phyloP scores from a whole-genome alignment of 53 echinoderm and acorn worm species.

The Stichopus horrens region DNA sequence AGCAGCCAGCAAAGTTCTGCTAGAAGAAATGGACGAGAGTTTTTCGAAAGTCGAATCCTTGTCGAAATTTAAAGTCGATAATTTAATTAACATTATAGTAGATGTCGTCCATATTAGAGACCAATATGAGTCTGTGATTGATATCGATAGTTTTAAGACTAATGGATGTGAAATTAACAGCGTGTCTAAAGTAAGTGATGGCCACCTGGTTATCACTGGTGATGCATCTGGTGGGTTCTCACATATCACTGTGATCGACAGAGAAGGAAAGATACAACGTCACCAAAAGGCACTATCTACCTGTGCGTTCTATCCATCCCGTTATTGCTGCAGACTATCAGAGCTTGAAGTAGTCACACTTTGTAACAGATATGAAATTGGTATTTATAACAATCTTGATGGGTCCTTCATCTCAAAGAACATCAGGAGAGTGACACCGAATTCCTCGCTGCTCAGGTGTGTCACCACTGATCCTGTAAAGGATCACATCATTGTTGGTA shows the following conservation, averaged over 20 bases:
- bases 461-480: not conserved
- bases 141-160: not conserved
- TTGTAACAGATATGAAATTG: not conserved
- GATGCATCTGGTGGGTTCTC: not conserved
- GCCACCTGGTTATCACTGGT: not conserved
- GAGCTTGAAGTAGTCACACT: not conserved
- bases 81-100: not conserved
- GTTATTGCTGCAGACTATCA: not conserved
- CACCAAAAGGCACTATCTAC: not conserved
- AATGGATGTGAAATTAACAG: not conserved
- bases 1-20: not conserved
- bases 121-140: not conserved
- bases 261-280: not conserved
- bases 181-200: not conserved
- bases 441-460: not conserved
- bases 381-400: not conserved
- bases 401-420: not conserved
- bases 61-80: not conserved
- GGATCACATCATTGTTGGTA: not conserved
- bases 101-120: not conserved
- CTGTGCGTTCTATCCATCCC: not conserved
- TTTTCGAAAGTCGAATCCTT: not conserved
- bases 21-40: not conserved
- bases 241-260: slow-evolving; percentile 8
- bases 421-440: not conserved